A percentile compares a stretch with the other conserved stretches of the same genome.
Conservation (phyloP, 2,113 vertebrate species). For the Excalfactoria chinensis region DNA sequence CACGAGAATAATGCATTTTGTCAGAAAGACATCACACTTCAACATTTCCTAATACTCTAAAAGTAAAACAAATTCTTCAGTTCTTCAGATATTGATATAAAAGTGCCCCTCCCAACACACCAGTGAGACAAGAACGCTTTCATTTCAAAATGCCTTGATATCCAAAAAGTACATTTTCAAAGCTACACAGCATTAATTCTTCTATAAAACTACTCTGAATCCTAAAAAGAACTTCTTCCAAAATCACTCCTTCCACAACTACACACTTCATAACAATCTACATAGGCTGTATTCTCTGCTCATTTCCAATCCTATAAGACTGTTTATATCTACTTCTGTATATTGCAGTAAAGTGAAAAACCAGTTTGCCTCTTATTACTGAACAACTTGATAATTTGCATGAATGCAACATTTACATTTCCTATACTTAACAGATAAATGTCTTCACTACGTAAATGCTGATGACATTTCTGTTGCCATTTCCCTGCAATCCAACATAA, state of each 20-base stretch:
- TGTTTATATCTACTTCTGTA: background rate
- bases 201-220: background rate
- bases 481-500: background rate
- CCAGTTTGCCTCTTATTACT: background rate
- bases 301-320: accelerated
- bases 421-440: background rate
- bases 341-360: background rate
- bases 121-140: background rate
- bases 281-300: background rate
- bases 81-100: background rate
- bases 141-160: background rate
- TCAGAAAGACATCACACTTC: background rate
- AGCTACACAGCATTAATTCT: background rate
- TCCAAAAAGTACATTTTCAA: background rate
- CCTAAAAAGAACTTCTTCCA: background rate
- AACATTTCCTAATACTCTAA: background rate
- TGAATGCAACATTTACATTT: background rate
- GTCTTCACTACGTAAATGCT: background rate
- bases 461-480: background rate
- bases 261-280: background rate
- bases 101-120: too few species aligned
- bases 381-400: background rate
- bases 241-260: background rate
- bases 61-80: background rate
- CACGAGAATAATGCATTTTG: background rate